Evolutionary conservation across 2,797 vertebrate genomes (phyloP).

Genomic region (Lacerta bilineata): DNA sequence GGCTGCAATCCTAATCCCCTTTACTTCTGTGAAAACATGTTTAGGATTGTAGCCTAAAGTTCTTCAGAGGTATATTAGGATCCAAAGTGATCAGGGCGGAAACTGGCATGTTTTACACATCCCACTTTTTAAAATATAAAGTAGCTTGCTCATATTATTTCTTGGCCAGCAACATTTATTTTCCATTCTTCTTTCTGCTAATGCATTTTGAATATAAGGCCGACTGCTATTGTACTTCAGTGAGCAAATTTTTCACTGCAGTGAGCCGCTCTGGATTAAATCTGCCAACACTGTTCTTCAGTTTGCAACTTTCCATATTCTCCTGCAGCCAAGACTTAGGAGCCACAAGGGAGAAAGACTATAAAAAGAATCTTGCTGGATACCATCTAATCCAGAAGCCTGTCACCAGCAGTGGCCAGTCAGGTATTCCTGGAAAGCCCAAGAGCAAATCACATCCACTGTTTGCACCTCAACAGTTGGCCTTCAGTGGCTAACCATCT

Average conservation of each 20-base stretch:
- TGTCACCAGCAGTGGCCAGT: neutral
- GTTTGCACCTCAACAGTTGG: neutral
- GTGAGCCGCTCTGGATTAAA: conserved; percentile 29
- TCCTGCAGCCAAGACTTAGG: neutral
- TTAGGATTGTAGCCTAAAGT: neutral
- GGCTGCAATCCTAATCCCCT: too few species aligned
- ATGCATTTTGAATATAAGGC: conserved; percentile 7
- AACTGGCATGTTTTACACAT: conserved; percentile 17
- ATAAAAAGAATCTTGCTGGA: neutral
- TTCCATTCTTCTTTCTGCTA: neutral
- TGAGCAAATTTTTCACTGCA: conserved; percentile 7
- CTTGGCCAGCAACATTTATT: conserved; percentile 10
- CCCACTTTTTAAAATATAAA: conserved; percentile 31
- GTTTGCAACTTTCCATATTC: conserved; percentile 24
- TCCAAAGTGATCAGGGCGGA: conserved; percentile 30
- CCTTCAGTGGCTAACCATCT: neutral
- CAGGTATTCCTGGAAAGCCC: neutral
- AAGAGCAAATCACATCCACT: neutral
- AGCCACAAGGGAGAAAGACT: conserved; percentile 2
- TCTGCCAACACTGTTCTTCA: conserved; percentile 25
- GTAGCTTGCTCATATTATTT: conserved; percentile 35
- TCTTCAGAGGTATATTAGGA: neutral
- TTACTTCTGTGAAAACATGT: too few species aligned
- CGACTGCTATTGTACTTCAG: conserved; percentile 19
- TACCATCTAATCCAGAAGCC: neutral